These are phyloP conservation scores for Perca fluviatilis DNA, from an alignment of 2,113 vertebrate species.

Conservation along the genomic window DNA sequence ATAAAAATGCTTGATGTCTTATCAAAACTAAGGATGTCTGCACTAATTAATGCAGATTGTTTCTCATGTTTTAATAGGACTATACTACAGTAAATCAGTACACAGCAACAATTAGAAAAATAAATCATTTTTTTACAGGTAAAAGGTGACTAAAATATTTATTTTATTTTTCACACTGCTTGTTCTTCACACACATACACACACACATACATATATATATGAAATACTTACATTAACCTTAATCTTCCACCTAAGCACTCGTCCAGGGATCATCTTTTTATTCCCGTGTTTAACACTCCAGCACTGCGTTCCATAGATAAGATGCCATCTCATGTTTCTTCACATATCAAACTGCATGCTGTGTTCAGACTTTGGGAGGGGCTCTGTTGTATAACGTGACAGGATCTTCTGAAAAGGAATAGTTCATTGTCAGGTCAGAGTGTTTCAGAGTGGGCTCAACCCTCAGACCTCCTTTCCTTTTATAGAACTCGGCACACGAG, in stretches of 20 bases:
- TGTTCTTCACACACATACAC: not conserved
- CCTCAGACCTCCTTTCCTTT: not conserved
- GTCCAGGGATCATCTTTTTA: conserved; percentile 60
- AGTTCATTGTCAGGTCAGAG: not conserved
- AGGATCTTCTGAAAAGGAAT: not conserved
- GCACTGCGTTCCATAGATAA: conserved; percentile 53
- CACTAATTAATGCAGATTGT: not conserved
- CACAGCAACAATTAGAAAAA: not conserved
- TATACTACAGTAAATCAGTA: not conserved
- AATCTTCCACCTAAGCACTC: not conserved
- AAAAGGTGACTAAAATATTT: not conserved
- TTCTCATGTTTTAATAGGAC: not conserved
- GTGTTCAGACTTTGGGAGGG: not conserved
- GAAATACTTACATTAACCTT: not conserved
- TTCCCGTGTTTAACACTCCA: conserved; percentile 15
- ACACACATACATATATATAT: not conserved
- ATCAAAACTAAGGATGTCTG: not conserved
- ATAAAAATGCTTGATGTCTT: not conserved
- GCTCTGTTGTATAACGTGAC: not conserved
- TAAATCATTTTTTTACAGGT: not conserved
- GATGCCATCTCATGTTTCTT: not conserved
- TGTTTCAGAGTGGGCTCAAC: not conserved
- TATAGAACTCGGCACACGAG: not conserved
- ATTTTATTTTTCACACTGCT: not conserved
- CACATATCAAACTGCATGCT: not conserved